Evolutionary conservation across 2,797 vertebrate genomes (phyloP).

Genomic region (Arrhamphus sclerolepis): DNA sequence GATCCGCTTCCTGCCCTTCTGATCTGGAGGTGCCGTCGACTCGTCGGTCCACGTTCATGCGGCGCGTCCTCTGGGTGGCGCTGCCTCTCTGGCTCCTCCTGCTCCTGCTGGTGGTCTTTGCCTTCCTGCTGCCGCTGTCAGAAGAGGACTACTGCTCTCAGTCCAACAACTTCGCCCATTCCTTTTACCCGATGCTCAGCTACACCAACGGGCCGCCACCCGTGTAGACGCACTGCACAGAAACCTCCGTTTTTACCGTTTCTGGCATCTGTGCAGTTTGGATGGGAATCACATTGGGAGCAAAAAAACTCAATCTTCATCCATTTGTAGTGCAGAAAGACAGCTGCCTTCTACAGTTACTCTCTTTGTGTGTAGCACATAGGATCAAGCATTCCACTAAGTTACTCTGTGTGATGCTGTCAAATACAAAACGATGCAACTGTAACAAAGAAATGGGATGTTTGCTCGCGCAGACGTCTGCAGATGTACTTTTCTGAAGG

Average conservation of each 20-base stretch:
- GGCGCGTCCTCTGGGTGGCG: constrained; percentile 89
- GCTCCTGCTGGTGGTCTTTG: constrained; percentile 85
- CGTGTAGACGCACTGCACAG: constrained; percentile 74
- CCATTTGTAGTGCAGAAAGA: constrained; percentile 52
- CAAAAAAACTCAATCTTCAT: constrained; percentile 47
- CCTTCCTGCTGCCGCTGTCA: constrained; percentile 89
- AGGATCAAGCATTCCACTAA: constrained; percentile 40
- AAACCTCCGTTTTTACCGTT: constrained; percentile 17
- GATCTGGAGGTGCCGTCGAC: constrained; percentile 59
- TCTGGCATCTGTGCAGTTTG: constrained; percentile 9
- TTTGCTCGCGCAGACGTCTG: too few species aligned
- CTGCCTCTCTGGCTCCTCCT: constrained; percentile 92
- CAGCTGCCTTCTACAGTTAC: constrained; percentile 44
- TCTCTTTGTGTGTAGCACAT: constrained; percentile 58
- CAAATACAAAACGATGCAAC: constrained; percentile 39
- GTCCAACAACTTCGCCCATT: constrained; percentile 93
- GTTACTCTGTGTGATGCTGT: constrained; percentile 53
- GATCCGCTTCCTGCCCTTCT: constrained; percentile 97
- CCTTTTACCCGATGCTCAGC: constrained; percentile 94
- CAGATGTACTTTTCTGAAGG: constrained; percentile 43
- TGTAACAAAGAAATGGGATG: constrained; percentile 7
- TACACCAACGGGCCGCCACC: constrained; percentile 95
- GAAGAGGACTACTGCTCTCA: constrained; percentile 91
- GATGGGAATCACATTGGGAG: constrained; percentile 25
- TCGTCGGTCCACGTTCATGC: constrained; percentile 75